Base-by-base conservation (phyloP, 1,140 invertebrate genomes). In the Scaptomyza graminum region DNA sequence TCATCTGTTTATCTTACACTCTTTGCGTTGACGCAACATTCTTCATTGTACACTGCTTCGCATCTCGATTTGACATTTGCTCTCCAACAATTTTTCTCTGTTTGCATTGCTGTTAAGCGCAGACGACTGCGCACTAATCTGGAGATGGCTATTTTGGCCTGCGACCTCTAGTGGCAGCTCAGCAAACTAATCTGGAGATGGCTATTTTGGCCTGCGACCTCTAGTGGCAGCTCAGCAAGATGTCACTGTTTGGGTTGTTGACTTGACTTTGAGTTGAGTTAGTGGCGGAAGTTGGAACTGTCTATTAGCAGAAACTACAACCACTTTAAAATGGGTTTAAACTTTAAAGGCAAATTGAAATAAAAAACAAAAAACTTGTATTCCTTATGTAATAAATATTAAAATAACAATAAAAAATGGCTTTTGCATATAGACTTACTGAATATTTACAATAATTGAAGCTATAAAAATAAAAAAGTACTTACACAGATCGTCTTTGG, bases 21-120 rank as follows among this genome's bases (percentile, higher is more conserved):
- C 81, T 85, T 43, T 47, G 31, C 61, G 7, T 50, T 34, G 50
- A 46, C 43, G 44, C 49, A 79, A 59, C 60, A 63, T 62, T 52
- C 47, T 47, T 44, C 55, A 46, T 74, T 71, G 50, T 50, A 49
- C 49, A 39, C 67, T 57, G 54, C 31, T 68, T 75, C 52, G 67
- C 63, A 43, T 74, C 76, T 70, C 81, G 64, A 39, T 79, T 84
- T 83, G 79, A 84, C 80, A 83, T 83, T 82, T 50, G n/a, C 46
- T 18, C 7, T 15, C 11, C n/a, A 8, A 46, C 28, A 13, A 1
- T 13, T 13, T 31, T 31, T 55, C 12, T 59, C 18, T 63, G 13
- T 50, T 13, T 12, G 11, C 41, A 41, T 39, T 34, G 39, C 5
- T 11, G 6, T 9, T 22, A 1, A 52, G 64, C 70, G 70, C 70